phyloP scores from a whole-genome alignment of 2,888 invertebrate species.

The Caenorhabditis angaria region DNA sequence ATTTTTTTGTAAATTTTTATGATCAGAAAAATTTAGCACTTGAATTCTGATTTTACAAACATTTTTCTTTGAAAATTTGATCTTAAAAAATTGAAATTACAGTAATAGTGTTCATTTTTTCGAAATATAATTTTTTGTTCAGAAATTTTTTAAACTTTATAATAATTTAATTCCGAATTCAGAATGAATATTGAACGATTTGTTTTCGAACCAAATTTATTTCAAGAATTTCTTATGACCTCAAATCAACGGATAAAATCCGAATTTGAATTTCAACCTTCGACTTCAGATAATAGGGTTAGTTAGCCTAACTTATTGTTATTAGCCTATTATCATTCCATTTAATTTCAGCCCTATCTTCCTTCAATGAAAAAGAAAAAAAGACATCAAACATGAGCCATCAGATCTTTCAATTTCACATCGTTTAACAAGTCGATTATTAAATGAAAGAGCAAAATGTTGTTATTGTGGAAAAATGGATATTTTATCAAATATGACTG shows the following conservation, averaged over 20 bases:
- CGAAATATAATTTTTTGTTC: no score
- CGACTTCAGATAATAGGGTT: background rate
- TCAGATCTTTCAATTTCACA: background rate
- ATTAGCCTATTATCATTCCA: no score
- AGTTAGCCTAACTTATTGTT: background rate
- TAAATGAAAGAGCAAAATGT: background rate
- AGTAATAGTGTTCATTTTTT: no score
- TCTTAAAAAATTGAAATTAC: no score
- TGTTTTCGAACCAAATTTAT: background rate
- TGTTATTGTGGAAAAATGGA: background rate
- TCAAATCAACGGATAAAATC: background rate
- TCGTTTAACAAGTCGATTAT: background rate
- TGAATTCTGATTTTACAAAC: no score
- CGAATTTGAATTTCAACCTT: background rate
- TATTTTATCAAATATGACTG: conserved; percentile 1
- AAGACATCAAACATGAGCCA: background rate
- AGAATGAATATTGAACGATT: background rate
- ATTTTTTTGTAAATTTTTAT: no score
- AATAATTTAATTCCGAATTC: no score
- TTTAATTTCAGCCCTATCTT: background rate
- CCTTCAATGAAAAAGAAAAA: background rate
- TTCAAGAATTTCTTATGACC: background rate
- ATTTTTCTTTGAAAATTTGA: no score
- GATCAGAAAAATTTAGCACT: no score
- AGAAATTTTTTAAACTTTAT: no score